These are phyloP conservation scores for Pedetes capensis DNA, from an alignment of 2,113 vertebrate species.

Conservation along the genomic window DNA sequence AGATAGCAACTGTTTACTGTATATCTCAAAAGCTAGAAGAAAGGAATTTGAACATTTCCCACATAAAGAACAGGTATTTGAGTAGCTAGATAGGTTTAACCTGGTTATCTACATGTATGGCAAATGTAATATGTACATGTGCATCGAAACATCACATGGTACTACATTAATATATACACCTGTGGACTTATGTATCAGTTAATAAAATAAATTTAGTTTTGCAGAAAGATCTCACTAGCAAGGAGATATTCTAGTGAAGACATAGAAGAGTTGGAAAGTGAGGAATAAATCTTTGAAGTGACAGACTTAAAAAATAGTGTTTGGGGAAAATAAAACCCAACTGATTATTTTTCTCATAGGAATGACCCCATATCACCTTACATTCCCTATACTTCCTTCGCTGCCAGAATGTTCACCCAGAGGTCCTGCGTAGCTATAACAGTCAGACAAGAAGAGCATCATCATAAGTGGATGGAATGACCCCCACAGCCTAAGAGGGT, in stretches of 20 bases:
- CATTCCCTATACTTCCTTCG: neutral
- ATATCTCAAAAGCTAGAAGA: neutral
- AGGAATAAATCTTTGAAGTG: neutral
- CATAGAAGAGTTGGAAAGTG: too few relatives aligned
- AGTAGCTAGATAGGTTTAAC: neutral
- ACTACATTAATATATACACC: neutral
- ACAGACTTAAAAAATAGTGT: neutral
- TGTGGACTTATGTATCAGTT: neutral
- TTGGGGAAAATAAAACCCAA: neutral
- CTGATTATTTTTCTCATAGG: neutral
- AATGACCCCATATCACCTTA: neutral
- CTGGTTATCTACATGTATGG: too few relatives aligned
- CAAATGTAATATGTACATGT: too few relatives aligned
- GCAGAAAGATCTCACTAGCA: neutral
- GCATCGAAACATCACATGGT: neutral
- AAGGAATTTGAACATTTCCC: too few relatives aligned
- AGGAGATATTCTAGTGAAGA: neutral
- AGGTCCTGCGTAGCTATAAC: rapidly evolving
- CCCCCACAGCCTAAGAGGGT: rapidly evolving
- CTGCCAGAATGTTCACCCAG: neutral
- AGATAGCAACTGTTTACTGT: neutral
- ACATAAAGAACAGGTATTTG: neutral
- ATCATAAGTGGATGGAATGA: rapidly evolving
- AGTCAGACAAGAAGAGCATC: neutral
- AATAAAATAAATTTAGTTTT: neutral